Evolutionary conservation across 2,113 vertebrate species (phyloP).

Genomic region (Calonectris borealis): DNA sequence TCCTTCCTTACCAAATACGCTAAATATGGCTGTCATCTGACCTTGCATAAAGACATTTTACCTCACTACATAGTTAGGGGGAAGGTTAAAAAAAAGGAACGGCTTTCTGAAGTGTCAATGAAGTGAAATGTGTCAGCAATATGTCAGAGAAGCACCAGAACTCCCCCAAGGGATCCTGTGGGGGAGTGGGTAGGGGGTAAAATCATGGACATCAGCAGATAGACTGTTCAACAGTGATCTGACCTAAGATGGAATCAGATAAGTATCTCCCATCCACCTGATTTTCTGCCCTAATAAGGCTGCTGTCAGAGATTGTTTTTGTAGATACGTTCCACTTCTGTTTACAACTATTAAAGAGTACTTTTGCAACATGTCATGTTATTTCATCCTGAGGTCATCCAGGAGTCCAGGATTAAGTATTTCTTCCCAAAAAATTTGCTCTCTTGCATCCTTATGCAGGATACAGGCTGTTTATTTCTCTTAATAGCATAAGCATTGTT

Average conservation of each 20-base stretch:
- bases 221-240: background rate
- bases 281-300: background rate
- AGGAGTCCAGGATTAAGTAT: background rate
- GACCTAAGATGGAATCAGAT: background rate
- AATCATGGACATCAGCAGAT: background rate
- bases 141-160: background rate
- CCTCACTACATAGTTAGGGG: background rate
- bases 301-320: background rate
- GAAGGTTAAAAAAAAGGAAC: background rate
- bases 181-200: background rate
- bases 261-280: background rate
- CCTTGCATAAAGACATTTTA: background rate
- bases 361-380: background rate
- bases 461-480: background rate
- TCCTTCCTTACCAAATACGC: background rate
- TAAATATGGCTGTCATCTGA: background rate
- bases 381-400: background rate
- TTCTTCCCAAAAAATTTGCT: background rate
- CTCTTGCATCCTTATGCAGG: background rate
- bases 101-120: background rate
- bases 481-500: background rate
- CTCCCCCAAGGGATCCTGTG: too few relatives aligned
- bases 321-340: background rate
- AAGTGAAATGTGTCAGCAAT: background rate
- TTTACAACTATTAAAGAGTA: background rate